Percentiles rank a stretch among this genome's conserved stretches.
These are phyloP conservation scores for Apamea sordens DNA, from an alignment of 2,888 invertebrate genomes.

Conservation along the genomic window DNA sequence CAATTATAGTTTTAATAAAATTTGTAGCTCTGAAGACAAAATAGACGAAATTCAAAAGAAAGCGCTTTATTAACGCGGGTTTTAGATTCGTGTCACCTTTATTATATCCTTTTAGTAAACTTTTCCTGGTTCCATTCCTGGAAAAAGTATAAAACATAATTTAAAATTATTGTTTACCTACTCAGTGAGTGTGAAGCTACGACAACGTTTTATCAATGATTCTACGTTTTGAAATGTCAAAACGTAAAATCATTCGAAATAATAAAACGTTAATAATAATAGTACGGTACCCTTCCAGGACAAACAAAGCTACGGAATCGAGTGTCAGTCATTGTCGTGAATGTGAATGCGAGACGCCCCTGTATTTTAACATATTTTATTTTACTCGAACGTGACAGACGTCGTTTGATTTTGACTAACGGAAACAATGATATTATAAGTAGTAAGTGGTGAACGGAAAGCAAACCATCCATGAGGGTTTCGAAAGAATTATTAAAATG, in stretches of 20 bases:
- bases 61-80: neutral
- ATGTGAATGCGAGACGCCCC: slow-evolving; percentile 9
- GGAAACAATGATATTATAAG: too few species aligned
- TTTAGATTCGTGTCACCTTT: slow-evolving; percentile 12
- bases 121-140: neutral
- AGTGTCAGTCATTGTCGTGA: slow-evolving; percentile 25
- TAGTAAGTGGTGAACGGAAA: too few species aligned
- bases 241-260: neutral
- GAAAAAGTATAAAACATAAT: neutral
- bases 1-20: neutral
- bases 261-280: slow-evolving; percentile 1
- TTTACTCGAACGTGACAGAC: slow-evolving; percentile 18
- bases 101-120: neutral
- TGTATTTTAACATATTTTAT: slow-evolving; percentile 18
- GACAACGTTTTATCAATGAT: neutral
- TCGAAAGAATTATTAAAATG: neutral
- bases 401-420: neutral
- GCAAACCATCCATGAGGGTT: neutral
- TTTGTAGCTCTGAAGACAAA: neutral
- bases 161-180: neutral
- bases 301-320: slow-evolving; percentile 34
- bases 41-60: neutral
- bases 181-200: neutral
- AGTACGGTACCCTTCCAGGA: neutral
- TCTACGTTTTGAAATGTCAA: neutral